Evolutionary conservation across 2,888 invertebrate genomes (phyloP), one percentile per base, ranked within the genome.

Genomic region (Calameuta pallipes): DNA sequence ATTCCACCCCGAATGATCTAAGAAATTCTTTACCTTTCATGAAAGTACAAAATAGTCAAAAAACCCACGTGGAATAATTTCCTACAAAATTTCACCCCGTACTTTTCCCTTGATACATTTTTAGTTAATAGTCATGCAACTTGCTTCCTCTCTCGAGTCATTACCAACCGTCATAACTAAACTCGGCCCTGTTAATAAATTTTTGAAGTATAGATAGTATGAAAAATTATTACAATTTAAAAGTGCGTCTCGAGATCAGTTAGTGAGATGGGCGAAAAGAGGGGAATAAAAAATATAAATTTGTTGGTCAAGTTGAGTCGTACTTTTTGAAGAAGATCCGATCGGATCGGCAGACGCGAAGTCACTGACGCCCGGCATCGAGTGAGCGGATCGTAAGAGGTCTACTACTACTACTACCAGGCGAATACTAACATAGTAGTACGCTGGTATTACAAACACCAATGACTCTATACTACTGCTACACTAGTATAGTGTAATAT

Each of bases 291-390:
- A 56, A 56, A 56, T 56, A 56, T 6, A 56, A 56, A 56, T 56
- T 56, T 56, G 9, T 56, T 56, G 23, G 23, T 2, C 56, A 23
- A 56, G 56, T 56, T 23, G 23, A 23, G 56, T 81, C 81, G 78
- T 82, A 84, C 82, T 82, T 83, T 80, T 81, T 76, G 81, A 78
- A 81, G 83, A 84, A 80, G 90, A 89, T 89, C 89, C 88, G 88
- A 86, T 87, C 90, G 88, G 86, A 88, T 85, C 90, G 90, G 88
- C 88, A 88, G 89, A 90, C 90, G 89, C 90, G 89, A 89, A 90
- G 90, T 90, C 89, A 90, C 90, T 90, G 90, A 90, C 90, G 90
- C 90, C 86, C 87, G 87, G 87, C 86, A 87, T 86, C 87, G 85
- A 87, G 88, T 85, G 89, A 88, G 88, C 82, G 83, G 85, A 87